A percentile compares a stretch with the other conserved stretches of the same genome.
Evolutionary conservation across 2,113 vertebrate genomes (phyloP).

Genomic region (Irena cyanogastra): DNA sequence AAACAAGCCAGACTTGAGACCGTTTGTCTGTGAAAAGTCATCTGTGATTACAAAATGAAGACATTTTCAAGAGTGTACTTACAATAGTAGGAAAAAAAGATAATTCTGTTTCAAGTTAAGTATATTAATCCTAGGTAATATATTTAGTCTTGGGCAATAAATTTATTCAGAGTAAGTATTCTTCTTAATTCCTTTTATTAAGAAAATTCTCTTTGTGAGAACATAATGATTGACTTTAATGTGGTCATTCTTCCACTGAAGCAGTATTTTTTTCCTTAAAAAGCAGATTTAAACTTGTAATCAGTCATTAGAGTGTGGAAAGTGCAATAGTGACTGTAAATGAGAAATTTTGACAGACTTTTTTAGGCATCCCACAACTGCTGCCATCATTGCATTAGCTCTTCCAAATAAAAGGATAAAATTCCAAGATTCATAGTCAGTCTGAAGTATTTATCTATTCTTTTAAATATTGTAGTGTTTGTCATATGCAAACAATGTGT

Average conservation of each 20-base stretch:
- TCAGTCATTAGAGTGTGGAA: conserved; percentile 13
- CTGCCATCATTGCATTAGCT: background rate
- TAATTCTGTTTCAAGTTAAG: conserved; percentile 18
- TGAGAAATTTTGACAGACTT: background rate
- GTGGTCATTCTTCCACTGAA: conserved; percentile 10
- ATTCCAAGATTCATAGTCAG: background rate
- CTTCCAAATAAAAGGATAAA: background rate
- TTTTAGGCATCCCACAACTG: background rate
- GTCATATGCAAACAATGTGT: background rate
- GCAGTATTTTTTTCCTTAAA: conserved; percentile 4
- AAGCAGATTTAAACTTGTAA: conserved; percentile 32
- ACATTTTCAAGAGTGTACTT: background rate
- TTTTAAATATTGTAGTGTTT: background rate
- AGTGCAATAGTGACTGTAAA: background rate
- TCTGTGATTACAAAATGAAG: background rate
- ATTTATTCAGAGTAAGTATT: background rate
- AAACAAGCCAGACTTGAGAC: background rate
- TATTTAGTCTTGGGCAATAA: background rate
- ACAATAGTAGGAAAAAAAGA: background rate
- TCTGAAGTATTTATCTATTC: background rate
- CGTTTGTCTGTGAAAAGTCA: background rate
- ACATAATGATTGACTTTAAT: conserved; percentile 32
- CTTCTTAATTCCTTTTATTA: conserved; percentile 26
- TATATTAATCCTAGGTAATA: background rate
- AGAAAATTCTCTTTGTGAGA: conserved; percentile 5